Evolutionary conservation across 64 coral and sea anemone species (phyloP).

Genomic region (Pocillopora verrucosa): DNA sequence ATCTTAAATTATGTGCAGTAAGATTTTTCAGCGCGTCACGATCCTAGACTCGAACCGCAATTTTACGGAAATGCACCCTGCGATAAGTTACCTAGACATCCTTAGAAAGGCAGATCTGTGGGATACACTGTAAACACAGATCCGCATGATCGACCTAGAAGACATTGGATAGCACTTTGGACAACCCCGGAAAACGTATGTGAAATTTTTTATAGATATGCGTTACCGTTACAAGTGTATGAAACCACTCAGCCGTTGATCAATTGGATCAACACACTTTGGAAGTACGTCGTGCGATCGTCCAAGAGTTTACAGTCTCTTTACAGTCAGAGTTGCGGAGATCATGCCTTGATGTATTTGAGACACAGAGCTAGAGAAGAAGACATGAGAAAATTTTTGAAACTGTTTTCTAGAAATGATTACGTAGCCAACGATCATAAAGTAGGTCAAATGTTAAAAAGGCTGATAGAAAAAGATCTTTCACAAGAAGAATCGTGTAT

Average conservation of each 20-base stretch:
- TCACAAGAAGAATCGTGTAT: neutral
- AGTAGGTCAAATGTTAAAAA: neutral
- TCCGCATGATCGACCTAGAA: neutral
- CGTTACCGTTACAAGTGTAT: neutral
- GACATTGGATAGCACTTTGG: slow-evolving; percentile 47
- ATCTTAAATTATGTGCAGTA: neutral
- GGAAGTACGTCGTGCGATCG: neutral
- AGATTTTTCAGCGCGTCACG: neutral
- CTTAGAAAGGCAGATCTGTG: too few relatives aligned
- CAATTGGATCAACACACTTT: neutral
- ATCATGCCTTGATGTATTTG: neutral
- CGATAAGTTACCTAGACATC: neutral
- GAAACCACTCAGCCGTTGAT: neutral
- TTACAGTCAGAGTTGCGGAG: neutral
- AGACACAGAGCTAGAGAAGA: neutral
- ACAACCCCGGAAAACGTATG: neutral
- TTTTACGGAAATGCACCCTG: neutral
- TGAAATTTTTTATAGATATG: slow-evolving; percentile 57
- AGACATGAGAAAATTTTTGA: neutral
- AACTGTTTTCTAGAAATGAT: neutral
- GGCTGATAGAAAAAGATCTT: neutral
- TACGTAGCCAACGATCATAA: neutral
- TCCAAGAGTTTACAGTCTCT: neutral
- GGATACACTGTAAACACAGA: slow-evolving; percentile 57
- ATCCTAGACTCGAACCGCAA: neutral